Base-by-base conservation (phyloP, 1,140 invertebrate species). In the Drosophila pseudoananassae region DNA sequence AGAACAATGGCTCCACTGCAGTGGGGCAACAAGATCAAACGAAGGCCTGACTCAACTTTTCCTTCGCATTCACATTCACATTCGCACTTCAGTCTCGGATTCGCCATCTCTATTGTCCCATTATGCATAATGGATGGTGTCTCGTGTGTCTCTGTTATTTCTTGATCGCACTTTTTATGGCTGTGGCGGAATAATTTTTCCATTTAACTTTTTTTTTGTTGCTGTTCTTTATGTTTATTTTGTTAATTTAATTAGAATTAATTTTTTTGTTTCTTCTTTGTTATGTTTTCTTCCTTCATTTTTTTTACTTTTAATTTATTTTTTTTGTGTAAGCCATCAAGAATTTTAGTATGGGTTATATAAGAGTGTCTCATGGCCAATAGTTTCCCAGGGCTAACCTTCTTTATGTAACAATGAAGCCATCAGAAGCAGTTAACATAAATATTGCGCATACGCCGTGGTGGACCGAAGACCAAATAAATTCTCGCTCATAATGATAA, bases 231-330 rank as follows among this genome's bases (percentile, higher is more conserved):
- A 87, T 82, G 78, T 54, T 71, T 75, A 59, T 75, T 82, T 83
- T 49, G 66, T 82, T 49, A 75, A 66, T 84, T 82, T 71, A 87
- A 78, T 85, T 82, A 78, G 83, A 85, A 87, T 85, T 84, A 83
- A 53, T 64, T 56, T 57, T 56, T 51, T n/a, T 72, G 51, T 50
- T 71, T 31, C 36, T 27, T 49, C 40, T 27, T 47, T 60, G 69
- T 40, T 71, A 64, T 58, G 47, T 46, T 27, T 46, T 64, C 15
- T 53, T 36, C 49, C 68, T 63, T 61, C 0, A 10, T 10, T 40
- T 38, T 14, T 12, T 29, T 29, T 29, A 9, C 8, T 25, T 4
- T 25, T 25, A 25, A 27, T 27, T 7, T 6, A 5, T 27, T 27
- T 61, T 58, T 58, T 74, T 66, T 60, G 55, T 60, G 55, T 40